phyloP scores from a whole-genome alignment of 2,797 vertebrate genomes.

The Pteropus rufus region DNA sequence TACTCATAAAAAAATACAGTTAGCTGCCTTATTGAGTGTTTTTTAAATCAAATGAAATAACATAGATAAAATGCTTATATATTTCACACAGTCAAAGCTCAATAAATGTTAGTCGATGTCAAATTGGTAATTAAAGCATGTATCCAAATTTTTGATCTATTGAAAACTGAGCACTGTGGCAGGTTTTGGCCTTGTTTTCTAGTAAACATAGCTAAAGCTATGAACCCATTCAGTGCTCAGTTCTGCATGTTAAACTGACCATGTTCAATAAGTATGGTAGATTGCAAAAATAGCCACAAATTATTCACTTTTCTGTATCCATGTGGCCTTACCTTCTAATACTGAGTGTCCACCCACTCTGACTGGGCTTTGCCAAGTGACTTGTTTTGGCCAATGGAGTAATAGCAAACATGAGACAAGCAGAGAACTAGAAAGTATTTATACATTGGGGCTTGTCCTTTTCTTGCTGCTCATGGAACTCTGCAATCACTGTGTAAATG shows the following conservation, averaged over 20 bases:
- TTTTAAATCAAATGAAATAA: not conserved
- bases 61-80: not conserved
- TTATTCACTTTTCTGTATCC: no score
- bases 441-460: not conserved
- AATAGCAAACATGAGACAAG: not conserved
- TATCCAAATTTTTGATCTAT: not conserved
- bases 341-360: not conserved
- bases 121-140: not conserved
- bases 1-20: not conserved
- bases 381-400: not conserved
- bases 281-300: not conserved
- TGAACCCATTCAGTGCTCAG: not conserved
- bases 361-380: not conserved
- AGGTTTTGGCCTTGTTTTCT: not conserved
- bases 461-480: not conserved
- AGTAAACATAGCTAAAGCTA: not conserved
- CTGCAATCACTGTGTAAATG: not conserved
- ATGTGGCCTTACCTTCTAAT: not conserved
- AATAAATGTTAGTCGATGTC: not conserved
- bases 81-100: not conserved
- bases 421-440: not conserved
- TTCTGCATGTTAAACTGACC: not conserved
- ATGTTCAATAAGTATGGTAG: not conserved
- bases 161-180: not conserved
- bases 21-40: not conserved